Evolutionary conservation across 2,113 vertebrate species (phyloP).

Genomic region (Cheirogaleus medius): DNA sequence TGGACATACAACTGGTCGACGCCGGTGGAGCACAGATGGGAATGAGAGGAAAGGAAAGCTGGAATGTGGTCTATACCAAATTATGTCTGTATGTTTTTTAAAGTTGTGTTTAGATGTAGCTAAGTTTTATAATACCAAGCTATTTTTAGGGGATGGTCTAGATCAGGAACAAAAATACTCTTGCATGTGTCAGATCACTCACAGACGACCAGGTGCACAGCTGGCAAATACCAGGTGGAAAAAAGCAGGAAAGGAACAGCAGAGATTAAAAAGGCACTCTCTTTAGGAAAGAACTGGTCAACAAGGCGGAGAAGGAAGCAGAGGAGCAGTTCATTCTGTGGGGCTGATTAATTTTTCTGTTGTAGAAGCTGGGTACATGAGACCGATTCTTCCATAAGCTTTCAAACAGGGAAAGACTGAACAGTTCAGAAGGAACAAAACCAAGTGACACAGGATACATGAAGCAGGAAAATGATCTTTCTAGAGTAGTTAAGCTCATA

Average conservation of each 20-base stretch:
- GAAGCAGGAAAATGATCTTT: not conserved
- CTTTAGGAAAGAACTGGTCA: constrained; percentile 21
- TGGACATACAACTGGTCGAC: not conserved
- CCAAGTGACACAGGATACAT: not conserved
- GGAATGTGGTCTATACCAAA: not conserved
- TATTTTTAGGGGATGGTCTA: constrained; percentile 21
- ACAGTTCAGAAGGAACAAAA: not conserved
- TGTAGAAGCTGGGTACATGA: not conserved
- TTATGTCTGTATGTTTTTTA: constrained; percentile 9
- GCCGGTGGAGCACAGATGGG: not conserved
- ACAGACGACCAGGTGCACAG: not conserved
- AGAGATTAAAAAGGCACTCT: not conserved
- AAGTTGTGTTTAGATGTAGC: not conserved
- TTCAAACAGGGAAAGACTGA: not conserved
- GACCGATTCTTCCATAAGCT: not conserved
- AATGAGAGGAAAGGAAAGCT: not conserved
- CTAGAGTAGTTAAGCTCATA: not conserved
- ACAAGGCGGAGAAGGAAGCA: not conserved
- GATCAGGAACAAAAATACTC: not conserved
- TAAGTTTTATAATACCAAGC: constrained; percentile 19
- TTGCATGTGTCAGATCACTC: not conserved
- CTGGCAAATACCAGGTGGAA: not conserved
- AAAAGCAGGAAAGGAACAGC: not conserved
- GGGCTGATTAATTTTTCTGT: constrained; percentile 32
- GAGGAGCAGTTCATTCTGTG: not conserved